Base-by-base conservation (phyloP, 2,797 vertebrate genomes). In the Hippoglossus hippoglossus region DNA sequence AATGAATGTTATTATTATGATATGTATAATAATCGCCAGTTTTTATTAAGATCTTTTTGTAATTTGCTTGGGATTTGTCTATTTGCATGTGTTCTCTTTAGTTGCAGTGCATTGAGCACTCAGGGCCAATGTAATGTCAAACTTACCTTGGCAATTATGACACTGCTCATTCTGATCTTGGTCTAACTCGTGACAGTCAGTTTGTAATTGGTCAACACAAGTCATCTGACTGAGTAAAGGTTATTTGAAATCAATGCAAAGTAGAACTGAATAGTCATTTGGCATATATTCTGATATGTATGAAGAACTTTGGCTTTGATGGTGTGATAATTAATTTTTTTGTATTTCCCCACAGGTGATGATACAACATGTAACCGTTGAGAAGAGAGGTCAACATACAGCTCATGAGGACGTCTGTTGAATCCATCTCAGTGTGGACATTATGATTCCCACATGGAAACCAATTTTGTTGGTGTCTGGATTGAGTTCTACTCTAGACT, bases 321-420 rank as follows among this genome's bases (percentile, higher is more conserved):
- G 34, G 25, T 63, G 74, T 78, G n/a, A 52, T 61, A 16, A 36
- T 75, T 62, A 4, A 52, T 22, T 75, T 55, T 60, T 71, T 73
- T 55, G 5, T 31, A 4, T 72, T 15, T 15, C 12, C 22, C 28
- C 24, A 13, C 68, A 93, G 92, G 84, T 86, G 73, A 72, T 69
- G 82, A 79, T 39, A n/a, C 72, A 73, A 67, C 59, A 66, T 76
- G 73, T 65, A 80, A 46, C 44, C 4, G 6, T 49, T 62, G 4
- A 61, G 60, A 54, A 16, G 15, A 61, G 60, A 54, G 18, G 15
- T 72, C 62, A 72, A 58, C 50, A 47, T 39, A 58, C 59, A 67
- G 51, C 70, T 70, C 13, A 0, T 22, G 65, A 76, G 71, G 72
- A 79, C 12, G 4, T 36, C 54, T 65, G 56, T 41, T 57, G 21